Conservation (phyloP, 2,113 vertebrate species). For the Carollia perspicillata region DNA sequence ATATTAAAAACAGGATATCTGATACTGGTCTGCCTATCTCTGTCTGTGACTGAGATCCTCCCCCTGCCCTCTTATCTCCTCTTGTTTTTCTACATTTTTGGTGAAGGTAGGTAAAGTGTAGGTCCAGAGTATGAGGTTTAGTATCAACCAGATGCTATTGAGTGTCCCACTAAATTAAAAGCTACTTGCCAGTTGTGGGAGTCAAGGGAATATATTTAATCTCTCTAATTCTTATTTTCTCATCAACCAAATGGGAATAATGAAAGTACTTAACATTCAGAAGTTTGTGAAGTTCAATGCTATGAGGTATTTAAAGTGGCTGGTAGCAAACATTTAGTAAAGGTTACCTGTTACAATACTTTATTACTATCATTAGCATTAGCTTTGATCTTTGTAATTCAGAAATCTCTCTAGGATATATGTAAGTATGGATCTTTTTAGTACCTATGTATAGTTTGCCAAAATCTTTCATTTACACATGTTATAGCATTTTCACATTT, state of each 20-base stretch:
- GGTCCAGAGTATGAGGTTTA: neutral
- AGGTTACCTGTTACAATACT: neutral
- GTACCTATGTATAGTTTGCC: neutral
- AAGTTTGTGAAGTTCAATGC: neutral
- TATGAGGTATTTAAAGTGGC: neutral
- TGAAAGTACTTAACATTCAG: neutral
- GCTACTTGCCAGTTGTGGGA: neutral
- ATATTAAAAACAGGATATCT: neutral
- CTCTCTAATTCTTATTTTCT: neutral
- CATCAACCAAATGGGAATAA: neutral
- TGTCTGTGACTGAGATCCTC: neutral
- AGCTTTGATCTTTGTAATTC: neutral
- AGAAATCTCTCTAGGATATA: neutral
- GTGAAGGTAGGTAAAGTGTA: neutral
- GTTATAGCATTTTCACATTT: neutral
- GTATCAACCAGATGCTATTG: neutral
- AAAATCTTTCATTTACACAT: neutral
- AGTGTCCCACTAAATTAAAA: neutral
- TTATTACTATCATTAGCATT: neutral
- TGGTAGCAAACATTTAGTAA: neutral
- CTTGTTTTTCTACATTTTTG: neutral
- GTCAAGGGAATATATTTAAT: neutral
- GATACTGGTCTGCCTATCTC: neutral
- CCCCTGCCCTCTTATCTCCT: rapidly evolving
- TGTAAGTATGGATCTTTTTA: neutral